Conservation (phyloP, 1,140 invertebrate species). For the Ylistrum balloti region DNA sequence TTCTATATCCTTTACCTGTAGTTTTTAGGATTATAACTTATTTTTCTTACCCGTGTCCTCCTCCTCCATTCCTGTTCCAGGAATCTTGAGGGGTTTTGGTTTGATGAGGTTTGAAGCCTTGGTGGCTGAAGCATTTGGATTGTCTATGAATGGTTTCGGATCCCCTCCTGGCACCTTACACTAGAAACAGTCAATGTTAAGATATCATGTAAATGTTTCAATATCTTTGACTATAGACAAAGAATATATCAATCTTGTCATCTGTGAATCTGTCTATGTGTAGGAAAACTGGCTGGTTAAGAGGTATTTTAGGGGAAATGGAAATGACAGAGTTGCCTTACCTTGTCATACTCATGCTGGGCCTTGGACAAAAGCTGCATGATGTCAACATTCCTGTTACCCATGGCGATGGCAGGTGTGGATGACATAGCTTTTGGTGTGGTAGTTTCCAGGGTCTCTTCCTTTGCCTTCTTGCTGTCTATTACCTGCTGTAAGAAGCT, state of each 20-base stretch:
- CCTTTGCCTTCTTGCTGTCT: not conserved
- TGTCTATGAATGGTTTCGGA: constrained; percentile 77
- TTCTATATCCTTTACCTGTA: too few species aligned
- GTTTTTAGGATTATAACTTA: not conserved
- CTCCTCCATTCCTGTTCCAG: constrained; percentile 50
- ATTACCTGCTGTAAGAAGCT: constrained; percentile 21
- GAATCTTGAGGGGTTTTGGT: constrained; percentile 70
- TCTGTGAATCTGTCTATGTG: too few species aligned
- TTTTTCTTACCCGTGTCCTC: constrained; percentile 40
- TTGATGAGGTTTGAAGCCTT: constrained; percentile 67
- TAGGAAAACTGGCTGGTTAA: too few species aligned
- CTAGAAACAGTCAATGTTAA: constrained; percentile 25
- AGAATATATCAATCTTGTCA: too few species aligned
- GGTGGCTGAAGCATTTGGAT: constrained; percentile 73
- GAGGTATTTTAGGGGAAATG: too few species aligned
- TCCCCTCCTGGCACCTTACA: constrained; percentile 57
- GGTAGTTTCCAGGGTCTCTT: not conserved
- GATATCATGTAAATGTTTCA: constrained; percentile 6
- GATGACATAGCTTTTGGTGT: not conserved
- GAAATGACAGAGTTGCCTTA: constrained; percentile 45
- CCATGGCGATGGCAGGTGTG: not conserved
- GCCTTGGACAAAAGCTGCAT: constrained; percentile 95
- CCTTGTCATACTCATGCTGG: constrained; percentile 86
- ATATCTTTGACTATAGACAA: too few species aligned
- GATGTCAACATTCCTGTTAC: constrained; percentile 87